Base-by-base conservation (phyloP, 1,140 invertebrate species). In the Drosophila burlai region DNA sequence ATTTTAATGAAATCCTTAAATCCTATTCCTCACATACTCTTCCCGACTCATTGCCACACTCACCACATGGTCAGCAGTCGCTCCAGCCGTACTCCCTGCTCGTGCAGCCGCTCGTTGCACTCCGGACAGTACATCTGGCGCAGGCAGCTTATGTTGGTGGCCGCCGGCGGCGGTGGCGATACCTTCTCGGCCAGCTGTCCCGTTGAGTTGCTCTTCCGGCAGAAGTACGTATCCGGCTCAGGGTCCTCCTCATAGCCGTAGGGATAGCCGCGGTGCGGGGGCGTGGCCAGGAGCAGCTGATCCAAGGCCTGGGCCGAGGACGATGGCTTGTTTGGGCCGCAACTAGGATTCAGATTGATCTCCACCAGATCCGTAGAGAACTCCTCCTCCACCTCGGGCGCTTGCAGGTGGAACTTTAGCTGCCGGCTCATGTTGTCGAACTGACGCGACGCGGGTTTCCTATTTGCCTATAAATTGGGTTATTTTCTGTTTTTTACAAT, bases 41-140 rank as follows among this genome's bases (percentile, higher is more conserved):
- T 16, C 15, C 2, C 8, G 13, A 9, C 2, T 16, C 15, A 55
- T 40, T 26, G 36, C 2, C 54, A 7, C 36, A 74, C 81, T 83
- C 42, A 92, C 91, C 91, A 92, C 45, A 83, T 62, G 55, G 82
- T 81, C 38, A 92, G 43, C 13, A 92, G 60, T 9, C 87, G 76
- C 60, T 92, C 91, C 54, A 91, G 76, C 15, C 91, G 83, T 13
- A 92, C 91, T 42, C 79, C 86, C 47, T 92, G 72, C 21, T 87
- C 81, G 40, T 92, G 86, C 34, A 92, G n/a, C 36, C 91, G 76
- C 54, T 92, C 86, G 8, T 92, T 69, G 69, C 91, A 92, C 43
- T 91, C 67, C 4, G 91, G 91, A 18, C 91, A 92, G 63, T 92
- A 92, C 91, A 92, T 92, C 71, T 92, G 91, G 0, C 91, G 54